Evolutionary conservation across 2,888 invertebrate species (phyloP).

Genomic region (Noctua janthe): DNA sequence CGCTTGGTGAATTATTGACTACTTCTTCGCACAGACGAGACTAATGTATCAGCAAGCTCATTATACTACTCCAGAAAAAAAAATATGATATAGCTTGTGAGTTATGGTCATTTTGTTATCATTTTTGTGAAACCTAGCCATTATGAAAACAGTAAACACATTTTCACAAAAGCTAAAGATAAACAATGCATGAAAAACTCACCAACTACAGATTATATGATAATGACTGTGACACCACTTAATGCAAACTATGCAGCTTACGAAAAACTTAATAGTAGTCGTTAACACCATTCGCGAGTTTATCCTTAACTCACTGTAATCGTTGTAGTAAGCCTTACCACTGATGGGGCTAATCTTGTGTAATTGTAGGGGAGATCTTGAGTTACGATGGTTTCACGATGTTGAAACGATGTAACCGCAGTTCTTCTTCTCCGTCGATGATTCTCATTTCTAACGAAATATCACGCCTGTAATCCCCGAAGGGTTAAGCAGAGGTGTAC

Average conservation of each 20-base stretch:
- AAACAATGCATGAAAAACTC: conserved; percentile 16
- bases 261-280: conserved; percentile 45
- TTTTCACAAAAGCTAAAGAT: neutral
- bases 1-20: neutral
- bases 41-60: neutral
- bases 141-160: conserved; percentile 3
- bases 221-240: conserved; percentile 44
- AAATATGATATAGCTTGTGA: neutral
- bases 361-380: conserved; percentile 64
- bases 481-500: no score
- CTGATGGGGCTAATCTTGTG: conserved; percentile 72
- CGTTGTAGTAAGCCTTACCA: conserved; percentile 67
- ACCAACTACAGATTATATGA: conserved; percentile 40
- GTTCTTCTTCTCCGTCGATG: neutral
- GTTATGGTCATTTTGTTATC: neutral
- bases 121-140: neutral
- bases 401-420: conserved; percentile 6
- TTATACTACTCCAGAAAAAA: neutral
- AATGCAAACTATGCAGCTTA: conserved; percentile 43
- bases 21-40: neutral
- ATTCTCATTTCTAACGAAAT: neutral
- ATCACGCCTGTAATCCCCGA: no score
- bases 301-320: conserved; percentile 59
- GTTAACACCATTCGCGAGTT: conserved; percentile 50
- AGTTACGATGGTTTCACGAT: conserved; percentile 52